Evolutionary conservation across 2,888 invertebrate genomes (phyloP), one percentile per base, ranked within the genome.

Genomic region (Sinopyrophorus schimmeli): DNA sequence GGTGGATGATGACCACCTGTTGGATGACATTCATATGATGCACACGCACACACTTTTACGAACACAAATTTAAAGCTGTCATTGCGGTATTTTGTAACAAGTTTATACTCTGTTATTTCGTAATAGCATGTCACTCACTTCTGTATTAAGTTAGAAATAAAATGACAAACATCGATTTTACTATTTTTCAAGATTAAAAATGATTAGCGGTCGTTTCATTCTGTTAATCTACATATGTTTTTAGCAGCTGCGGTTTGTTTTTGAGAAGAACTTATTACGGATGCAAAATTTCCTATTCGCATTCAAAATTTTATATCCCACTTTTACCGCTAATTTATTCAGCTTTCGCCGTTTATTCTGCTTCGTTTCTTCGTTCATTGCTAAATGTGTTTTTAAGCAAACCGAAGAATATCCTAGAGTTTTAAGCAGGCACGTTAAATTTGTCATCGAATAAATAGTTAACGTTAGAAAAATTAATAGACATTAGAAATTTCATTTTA

Each of bases 231-330:
- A 78, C 79, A 79, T 79, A 79, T 79, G 79, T 78, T 78, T 75
- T 76, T 75, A 76, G 77, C 77, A 77, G 74, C 74, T 74, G 74
- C 67, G 76, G 74, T 76, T 77, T 77, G 76, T 77, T 76, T 76
- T 74, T 71, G 76, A 79, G 80, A 80, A 79, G 80, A 80, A 79
- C 84, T 86, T 83, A 86, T 87, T 86, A 85, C 81, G 80, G 80
- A 87, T 87, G 86, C 86, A 85, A 87, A 87, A 86, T 84, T 83
- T 82, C 81, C 85, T 84, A 87, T 87, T 87, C 87, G 87, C 87
- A 87, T 87, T 87, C 87, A 86, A 87, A 87, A 87, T 87, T 87
- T 87, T 86, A 86, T 86, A 86, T 86, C 85, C 82, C 82, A 72
- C 79, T 79, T 80, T 81, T 80, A 78, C 76, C 79, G 81, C 84